Conservation (phyloP, 2,113 vertebrate species). For the Saguinus imperator region DNA sequence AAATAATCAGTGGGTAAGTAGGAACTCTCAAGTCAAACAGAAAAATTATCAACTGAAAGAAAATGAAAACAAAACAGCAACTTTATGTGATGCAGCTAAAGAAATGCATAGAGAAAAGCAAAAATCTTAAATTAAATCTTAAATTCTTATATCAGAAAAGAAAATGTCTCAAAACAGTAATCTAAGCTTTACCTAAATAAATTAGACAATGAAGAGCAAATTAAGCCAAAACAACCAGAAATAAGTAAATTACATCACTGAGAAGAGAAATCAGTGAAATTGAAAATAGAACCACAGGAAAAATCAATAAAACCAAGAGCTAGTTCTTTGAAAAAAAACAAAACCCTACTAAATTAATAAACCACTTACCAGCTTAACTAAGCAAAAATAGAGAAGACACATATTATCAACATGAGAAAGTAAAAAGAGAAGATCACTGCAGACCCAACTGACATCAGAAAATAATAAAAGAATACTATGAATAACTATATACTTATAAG, state of each 20-base stretch:
- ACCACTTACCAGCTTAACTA: background rate
- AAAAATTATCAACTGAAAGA: background rate
- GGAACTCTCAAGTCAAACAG: background rate
- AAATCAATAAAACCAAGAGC: background rate
- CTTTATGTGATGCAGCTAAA: background rate
- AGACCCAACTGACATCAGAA: background rate
- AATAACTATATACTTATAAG: background rate
- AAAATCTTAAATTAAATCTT: background rate
- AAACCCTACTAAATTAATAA: background rate
- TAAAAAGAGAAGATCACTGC: background rate
- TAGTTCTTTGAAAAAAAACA: background rate
- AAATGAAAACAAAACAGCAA: background rate
- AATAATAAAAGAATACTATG: background rate
- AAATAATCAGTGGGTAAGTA: background rate
- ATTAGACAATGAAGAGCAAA: background rate
- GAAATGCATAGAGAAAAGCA: background rate
- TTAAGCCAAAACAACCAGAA: background rate
- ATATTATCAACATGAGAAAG: background rate
- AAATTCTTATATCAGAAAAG: background rate
- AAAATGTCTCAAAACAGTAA: background rate
- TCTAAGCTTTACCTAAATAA: background rate
- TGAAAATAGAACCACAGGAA: background rate
- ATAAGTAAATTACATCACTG: background rate
- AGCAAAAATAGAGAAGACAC: background rate
- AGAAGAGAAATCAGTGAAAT: background rate